These are phyloP conservation scores for Ridgeia piscesae DNA, from an alignment of 1,140 invertebrate species.

Conservation along the genomic window DNA sequence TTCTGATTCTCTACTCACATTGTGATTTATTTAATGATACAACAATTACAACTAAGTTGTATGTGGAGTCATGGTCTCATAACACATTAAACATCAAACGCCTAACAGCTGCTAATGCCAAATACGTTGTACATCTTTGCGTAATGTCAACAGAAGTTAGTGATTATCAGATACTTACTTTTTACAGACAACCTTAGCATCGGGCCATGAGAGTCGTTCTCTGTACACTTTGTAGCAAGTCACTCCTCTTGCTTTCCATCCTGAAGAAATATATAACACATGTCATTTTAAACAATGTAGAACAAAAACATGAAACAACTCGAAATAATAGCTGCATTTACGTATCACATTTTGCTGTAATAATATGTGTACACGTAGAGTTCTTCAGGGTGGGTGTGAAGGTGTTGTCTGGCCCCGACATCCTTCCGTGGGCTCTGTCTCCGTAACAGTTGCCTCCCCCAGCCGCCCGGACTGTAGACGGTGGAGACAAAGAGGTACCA, in stretches of 20 bases:
- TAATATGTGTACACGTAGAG: too few relatives aligned
- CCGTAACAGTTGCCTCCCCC: too few relatives aligned
- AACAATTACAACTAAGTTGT: background rate
- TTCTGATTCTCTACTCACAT: too few relatives aligned
- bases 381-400: too few relatives aligned
- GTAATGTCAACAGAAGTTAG: background rate
- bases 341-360: background rate
- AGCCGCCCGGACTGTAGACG: too few relatives aligned
- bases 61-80: background rate
- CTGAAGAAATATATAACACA: background rate
- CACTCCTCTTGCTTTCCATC: background rate
- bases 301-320: background rate
- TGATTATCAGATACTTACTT: background rate
- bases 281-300: background rate
- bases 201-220: background rate
- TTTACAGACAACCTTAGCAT: background rate
- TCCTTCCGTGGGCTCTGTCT: too few relatives aligned
- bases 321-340: background rate
- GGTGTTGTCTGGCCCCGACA: too few relatives aligned
- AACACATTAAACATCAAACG: background rate
- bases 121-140: too few relatives aligned
- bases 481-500: too few relatives aligned
- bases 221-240: background rate
- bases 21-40: too few relatives aligned
- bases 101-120: too few relatives aligned